Evolutionary conservation across 2,888 invertebrate species (phyloP).

Genomic region (Pachycephus smyrnensis): DNA sequence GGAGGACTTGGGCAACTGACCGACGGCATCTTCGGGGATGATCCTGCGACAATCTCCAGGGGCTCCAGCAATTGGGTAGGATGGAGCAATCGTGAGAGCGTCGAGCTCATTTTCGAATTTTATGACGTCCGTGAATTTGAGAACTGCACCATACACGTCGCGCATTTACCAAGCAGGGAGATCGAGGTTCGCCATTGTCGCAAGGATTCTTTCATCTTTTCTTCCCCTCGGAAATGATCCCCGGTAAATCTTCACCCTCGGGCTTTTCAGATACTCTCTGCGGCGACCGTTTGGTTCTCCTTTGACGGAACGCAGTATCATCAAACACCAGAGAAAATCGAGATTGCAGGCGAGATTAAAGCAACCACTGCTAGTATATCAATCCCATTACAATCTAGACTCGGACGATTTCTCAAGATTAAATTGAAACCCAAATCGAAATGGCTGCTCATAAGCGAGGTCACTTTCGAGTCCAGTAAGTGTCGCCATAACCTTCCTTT

Average conservation of each 20-base stretch:
- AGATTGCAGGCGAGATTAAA: slow-evolving; percentile 70
- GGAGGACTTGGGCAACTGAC: slow-evolving; percentile 87
- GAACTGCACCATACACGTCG: slow-evolving; percentile 57
- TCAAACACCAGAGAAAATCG: slow-evolving; percentile 74
- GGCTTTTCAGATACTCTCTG: slow-evolving; percentile 77
- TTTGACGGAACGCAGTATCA: slow-evolving; percentile 83
- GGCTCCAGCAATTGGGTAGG: slow-evolving; percentile 79
- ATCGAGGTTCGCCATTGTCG: slow-evolving; percentile 74
- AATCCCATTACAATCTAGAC: slow-evolving; percentile 79
- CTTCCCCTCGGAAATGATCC: neutral
- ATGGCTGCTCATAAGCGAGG: slow-evolving; percentile 92
- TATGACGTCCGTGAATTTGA: slow-evolving; percentile 80
- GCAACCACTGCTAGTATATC: slow-evolving; percentile 73
- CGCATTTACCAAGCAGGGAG: slow-evolving; percentile 80
- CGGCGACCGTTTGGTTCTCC: slow-evolving; percentile 82
- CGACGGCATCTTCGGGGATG: slow-evolving; percentile 79
- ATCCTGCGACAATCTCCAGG: slow-evolving; percentile 60
- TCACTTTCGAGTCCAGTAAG: slow-evolving; percentile 85
- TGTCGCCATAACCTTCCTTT: slow-evolving; percentile 23
- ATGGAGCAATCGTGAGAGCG: slow-evolving; percentile 80
- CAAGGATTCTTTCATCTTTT: neutral
- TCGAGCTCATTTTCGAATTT: slow-evolving; percentile 87
- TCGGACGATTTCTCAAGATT: slow-evolving; percentile 81
- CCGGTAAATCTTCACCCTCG: neutral
- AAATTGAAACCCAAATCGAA: slow-evolving; percentile 82